phyloP scores from a whole-genome alignment of 2,113 vertebrate species.

The Halcyon senegalensis region DNA sequence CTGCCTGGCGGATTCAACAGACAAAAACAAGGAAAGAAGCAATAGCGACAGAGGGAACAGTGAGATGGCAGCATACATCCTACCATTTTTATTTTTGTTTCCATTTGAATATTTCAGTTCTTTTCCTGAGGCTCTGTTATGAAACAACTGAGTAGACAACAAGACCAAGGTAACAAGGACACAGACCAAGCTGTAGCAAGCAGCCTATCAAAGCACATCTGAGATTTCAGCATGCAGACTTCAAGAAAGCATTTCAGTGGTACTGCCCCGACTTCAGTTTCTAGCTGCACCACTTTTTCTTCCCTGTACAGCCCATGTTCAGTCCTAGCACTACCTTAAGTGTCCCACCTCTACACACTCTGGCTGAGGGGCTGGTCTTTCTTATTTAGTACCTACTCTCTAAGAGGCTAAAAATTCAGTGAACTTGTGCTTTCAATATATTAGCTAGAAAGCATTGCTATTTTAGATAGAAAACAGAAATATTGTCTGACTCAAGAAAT shows the following conservation, averaged over 20 bases:
- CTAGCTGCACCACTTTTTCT: background rate
- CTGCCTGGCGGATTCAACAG: background rate
- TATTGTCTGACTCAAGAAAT: background rate
- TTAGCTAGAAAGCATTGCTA: background rate
- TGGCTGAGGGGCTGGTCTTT: background rate
- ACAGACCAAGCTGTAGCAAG: background rate
- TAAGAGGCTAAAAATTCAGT: background rate
- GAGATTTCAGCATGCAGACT: background rate
- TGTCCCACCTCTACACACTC: background rate
- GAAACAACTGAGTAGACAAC: constrained; percentile 20
- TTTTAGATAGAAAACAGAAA: background rate
- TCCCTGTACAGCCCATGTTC: background rate
- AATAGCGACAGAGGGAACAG: background rate
- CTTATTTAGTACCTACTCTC: background rate
- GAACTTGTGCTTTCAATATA: background rate
- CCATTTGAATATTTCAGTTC: background rate
- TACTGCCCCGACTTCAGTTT: background rate
- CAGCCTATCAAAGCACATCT: constrained; percentile 21
- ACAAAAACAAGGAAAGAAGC: background rate
- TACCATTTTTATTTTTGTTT: constrained; percentile 3
- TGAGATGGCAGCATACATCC: background rate
- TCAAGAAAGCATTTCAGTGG: background rate
- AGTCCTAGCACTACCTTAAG: background rate
- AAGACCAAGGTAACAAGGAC: background rate
- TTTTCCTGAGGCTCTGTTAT: constrained; percentile 36